A percentile compares a stretch with the other conserved stretches of the same genome.
These are phyloP conservation scores for Cygnus atratus DNA, from an alignment of 2,113 vertebrate genomes.

Conservation along the genomic window DNA sequence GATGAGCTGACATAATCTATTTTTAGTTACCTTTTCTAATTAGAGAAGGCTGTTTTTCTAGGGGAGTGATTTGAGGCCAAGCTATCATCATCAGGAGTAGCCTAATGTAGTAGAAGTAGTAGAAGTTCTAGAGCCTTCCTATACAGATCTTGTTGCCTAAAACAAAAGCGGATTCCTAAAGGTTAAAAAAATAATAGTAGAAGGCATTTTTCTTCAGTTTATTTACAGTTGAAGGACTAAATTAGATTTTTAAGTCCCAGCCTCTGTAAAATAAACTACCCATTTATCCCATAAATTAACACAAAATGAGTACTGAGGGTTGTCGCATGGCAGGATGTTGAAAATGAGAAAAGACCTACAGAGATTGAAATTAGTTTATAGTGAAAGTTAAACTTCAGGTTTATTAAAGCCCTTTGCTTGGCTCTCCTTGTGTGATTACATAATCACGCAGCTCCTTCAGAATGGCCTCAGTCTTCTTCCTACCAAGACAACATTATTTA, in stretches of 20 bases:
- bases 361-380: background rate
- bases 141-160: background rate
- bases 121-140: background rate
- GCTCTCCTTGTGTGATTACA: background rate
- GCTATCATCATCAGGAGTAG: background rate
- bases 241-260: background rate
- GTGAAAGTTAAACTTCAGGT: background rate
- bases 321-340: background rate
- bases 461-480: background rate
- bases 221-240: background rate
- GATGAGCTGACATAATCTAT: background rate
- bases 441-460: background rate
- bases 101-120: background rate
- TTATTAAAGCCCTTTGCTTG: slow-evolving; percentile 10
- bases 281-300: background rate
- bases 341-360: background rate
- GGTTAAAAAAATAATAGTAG: background rate
- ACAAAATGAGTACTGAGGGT: background rate
- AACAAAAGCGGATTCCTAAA: background rate
- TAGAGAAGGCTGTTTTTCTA: background rate
- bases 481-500: background rate
- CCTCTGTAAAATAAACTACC: background rate
- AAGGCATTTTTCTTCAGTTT: slow-evolving; percentile 28
- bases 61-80: background rate
- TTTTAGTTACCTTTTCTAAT: background rate